Base-by-base conservation (phyloP, 2,888 invertebrate genomes). In the Macaria notata region DNA sequence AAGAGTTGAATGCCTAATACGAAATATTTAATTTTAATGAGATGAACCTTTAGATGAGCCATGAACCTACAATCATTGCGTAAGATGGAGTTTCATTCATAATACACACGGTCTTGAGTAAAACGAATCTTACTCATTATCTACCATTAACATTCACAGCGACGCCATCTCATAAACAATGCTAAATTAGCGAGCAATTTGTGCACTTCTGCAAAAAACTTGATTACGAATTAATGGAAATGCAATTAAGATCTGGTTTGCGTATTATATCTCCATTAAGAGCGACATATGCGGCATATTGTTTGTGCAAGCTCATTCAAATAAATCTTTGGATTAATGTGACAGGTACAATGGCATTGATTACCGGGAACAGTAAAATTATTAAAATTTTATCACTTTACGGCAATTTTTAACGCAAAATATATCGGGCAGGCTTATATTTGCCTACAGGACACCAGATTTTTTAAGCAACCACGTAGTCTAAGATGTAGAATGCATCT, bases 271-370 rank as follows among this genome's bases (percentile, higher is more conserved):
- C 69, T 74, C 72, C 70, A 70, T 69, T 69, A 69, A 59, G 61
- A 61, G 7, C 4, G 5, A 6, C 7, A 71, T 66, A 66, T 71
- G 65, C 66, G 63, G 61, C 65, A 66, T 67, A 66, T 60, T 66
- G 52, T 19, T 29, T 66, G 62, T 65, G 33, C 63, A 61, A 64
- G 68, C 66, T 70, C 75, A 77, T 81, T 77, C 77, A 72, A 75
- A 72, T 78, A 79, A 79, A 79, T 78, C 71, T 74, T 67, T 65
- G 62, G 64, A 70, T 69, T 79, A 77, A 81, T 78, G 72, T 55
- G 68, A 68, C 68, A 66, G 70, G 78, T 68, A 70, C 73, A 19
- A 75, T 68, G 69, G 71, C 66, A 59, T 66, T 64, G 70, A 76
- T 69, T 9, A 9, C 36, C 41, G 9, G 38, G 8, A 8, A 36